Percentiles rank a stretch among this genome's conserved stretches.
These are phyloP conservation scores for Labeo catla DNA, from an alignment of 2,113 vertebrate genomes.

Conservation along the genomic window DNA sequence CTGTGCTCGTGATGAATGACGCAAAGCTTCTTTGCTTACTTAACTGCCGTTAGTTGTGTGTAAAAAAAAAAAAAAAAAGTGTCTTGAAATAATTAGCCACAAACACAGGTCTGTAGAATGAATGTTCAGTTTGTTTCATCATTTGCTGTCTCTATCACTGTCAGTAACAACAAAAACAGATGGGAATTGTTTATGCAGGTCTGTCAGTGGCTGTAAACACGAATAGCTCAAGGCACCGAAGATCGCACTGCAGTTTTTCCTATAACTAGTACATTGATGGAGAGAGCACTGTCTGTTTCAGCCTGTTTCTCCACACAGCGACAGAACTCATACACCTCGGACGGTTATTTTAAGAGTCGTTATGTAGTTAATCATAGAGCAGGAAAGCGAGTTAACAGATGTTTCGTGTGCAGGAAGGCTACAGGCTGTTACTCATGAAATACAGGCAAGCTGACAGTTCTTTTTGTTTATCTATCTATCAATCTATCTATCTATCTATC, in stretches of 20 bases:
- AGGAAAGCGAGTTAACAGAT: background rate
- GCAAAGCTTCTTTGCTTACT: background rate
- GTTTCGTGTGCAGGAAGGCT: background rate
- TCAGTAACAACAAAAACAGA: constrained; percentile 14
- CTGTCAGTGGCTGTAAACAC: constrained; percentile 37
- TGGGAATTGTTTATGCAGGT: constrained; percentile 21
- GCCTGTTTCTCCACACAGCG: background rate
- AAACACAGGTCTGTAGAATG: background rate
- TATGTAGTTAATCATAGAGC: background rate
- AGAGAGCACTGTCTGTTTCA: background rate
- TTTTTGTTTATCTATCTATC: background rate
- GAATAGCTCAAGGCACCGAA: constrained; percentile 16
- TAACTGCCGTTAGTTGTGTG: background rate
- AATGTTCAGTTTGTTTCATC: background rate
- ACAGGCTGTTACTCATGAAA: background rate
- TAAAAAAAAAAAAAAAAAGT: background rate
- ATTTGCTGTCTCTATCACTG: background rate
- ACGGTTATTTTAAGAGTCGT: background rate
- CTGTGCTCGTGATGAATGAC: background rate
- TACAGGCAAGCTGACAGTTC: background rate
- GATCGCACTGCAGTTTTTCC: background rate
- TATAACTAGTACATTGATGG: background rate
- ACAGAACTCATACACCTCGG: background rate
- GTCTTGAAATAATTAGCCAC: background rate
- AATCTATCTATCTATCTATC: background rate